A percentile compares a stretch with the other conserved stretches of the same genome.
Evolutionary conservation across 2,113 vertebrate genomes (phyloP).

Genomic region (Colius striatus): DNA sequence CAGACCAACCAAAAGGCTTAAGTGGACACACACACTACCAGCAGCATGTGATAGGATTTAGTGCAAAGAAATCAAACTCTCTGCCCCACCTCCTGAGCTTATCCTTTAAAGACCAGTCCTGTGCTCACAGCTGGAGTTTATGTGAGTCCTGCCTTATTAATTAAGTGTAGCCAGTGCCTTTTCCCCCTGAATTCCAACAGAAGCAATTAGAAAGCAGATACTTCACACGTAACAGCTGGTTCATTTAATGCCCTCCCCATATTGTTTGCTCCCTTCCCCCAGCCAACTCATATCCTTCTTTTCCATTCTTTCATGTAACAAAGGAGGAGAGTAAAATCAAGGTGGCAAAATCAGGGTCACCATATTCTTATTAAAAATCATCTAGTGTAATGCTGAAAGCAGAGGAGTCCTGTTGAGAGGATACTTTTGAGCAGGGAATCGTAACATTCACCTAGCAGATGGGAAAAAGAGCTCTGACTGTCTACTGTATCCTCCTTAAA

Average conservation of each 20-base stretch:
- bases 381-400: background rate
- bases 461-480: background rate
- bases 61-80: slow-evolving; percentile 49
- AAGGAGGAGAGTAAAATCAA: slow-evolving; percentile 20
- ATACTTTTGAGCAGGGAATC: background rate
- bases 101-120: slow-evolving; percentile 68
- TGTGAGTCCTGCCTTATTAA: slow-evolving; percentile 72
- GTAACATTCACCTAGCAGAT: background rate
- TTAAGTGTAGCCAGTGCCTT: slow-evolving; percentile 65
- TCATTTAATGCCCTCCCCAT: slow-evolving; percentile 15
- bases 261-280: slow-evolving; percentile 24
- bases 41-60: slow-evolving; percentile 57
- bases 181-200: slow-evolving; percentile 41
- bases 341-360: background rate
- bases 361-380: background rate
- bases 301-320: background rate
- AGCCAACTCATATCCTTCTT: background rate
- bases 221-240: slow-evolving; percentile 63
- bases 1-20: slow-evolving; percentile 41
- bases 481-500: slow-evolving; percentile 35
- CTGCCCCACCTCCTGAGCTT: slow-evolving; percentile 43
- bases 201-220: slow-evolving; percentile 72
- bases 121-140: slow-evolving; percentile 73
- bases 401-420: background rate
- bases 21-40: slow-evolving; percentile 41